These are phyloP conservation scores for Taeniopygia guttata DNA, from an alignment of 2,797 vertebrate species.

Conservation along the genomic window DNA sequence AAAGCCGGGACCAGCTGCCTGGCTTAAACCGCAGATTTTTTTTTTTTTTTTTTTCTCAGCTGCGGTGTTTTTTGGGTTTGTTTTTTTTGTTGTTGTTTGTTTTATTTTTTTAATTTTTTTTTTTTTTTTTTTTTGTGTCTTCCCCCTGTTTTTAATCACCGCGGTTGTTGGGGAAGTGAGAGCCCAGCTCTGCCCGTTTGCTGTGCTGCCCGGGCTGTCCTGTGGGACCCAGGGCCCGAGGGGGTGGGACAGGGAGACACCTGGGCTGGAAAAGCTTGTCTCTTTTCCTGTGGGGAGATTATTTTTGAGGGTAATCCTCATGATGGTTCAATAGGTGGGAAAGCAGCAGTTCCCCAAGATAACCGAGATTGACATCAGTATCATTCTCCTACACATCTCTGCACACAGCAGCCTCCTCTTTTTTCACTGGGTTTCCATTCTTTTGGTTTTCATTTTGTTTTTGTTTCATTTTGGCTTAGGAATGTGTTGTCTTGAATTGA, in stretches of 20 bases:
- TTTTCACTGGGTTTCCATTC: neutral
- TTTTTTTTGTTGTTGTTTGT: too few species aligned
- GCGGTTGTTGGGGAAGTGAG: neutral
- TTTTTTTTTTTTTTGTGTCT: rapidly evolving
- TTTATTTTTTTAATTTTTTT: too few species aligned
- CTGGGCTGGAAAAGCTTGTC: neutral
- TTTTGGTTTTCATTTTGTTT: neutral
- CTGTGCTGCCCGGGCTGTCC: rapidly evolving
- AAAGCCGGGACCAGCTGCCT: rapidly evolving
- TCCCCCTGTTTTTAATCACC: neutral
- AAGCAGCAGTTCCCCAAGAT: neutral
- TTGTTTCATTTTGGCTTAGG: neutral
- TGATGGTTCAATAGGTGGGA: neutral
- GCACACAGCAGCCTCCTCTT: neutral
- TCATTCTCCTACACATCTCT: neutral
- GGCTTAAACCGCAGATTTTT: rapidly evolving
- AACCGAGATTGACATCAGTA: neutral
- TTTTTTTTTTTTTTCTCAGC: neutral
- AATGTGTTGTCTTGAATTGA: neutral
- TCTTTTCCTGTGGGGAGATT: neutral
- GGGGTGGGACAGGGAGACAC: neutral
- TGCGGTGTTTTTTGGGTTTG: too few species aligned
- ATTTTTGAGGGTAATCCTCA: neutral
- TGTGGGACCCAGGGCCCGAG: rapidly evolving
- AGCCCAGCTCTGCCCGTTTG: neutral